Evolutionary conservation across 2,797 vertebrate species (phyloP).

Genomic region (Caiman crocodilus): DNA sequence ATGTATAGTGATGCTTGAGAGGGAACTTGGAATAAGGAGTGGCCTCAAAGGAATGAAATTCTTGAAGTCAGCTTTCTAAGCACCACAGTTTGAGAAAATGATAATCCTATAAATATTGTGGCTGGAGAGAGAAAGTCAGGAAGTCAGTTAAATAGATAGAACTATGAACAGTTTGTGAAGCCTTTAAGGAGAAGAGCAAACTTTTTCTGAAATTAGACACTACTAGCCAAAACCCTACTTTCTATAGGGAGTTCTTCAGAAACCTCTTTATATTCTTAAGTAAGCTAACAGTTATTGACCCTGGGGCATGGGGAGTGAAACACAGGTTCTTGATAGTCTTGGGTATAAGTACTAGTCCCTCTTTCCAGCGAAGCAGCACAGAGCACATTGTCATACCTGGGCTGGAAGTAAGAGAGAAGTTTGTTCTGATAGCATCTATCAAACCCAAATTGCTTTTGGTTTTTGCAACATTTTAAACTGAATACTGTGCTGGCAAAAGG

Average conservation of each 20-base stretch:
- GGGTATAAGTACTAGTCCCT: not conserved
- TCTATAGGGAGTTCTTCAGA: not conserved
- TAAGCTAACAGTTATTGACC: not conserved
- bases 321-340: not conserved
- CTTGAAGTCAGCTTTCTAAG: not conserved
- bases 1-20: not conserved
- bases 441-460: not conserved
- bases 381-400: not conserved
- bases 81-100: fast-evolving
- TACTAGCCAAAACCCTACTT: not conserved
- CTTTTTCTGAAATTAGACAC: not conserved
- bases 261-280: not conserved
- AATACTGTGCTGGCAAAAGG: not conserved
- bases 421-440: not conserved
- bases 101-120: not conserved
- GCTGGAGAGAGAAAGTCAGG: not conserved
- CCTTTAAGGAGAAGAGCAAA: not conserved
- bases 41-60: not conserved
- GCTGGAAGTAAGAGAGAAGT: not conserved
- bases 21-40: not conserved
- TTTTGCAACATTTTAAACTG: not conserved
- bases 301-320: not conserved
- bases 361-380: not conserved
- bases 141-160: not conserved
- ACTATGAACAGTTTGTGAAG: not conserved